These are phyloP conservation scores for Triops longicaudatus DNA, from an alignment of 1,140 invertebrate genomes.

Conservation along the genomic window DNA sequence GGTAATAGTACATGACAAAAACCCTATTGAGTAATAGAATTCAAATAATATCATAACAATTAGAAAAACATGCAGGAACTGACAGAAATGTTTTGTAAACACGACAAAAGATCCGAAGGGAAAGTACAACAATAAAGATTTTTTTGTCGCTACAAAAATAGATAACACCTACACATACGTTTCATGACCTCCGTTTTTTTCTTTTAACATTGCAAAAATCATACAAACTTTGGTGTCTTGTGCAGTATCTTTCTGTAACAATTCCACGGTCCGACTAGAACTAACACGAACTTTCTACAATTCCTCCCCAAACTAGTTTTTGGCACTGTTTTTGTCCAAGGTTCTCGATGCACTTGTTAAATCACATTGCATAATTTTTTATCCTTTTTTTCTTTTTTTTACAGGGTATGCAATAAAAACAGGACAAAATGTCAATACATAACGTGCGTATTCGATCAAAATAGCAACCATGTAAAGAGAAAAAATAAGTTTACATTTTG, in stretches of 20 bases:
- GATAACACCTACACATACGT: neutral
- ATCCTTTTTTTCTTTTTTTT: no score
- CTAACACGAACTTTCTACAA: neutral
- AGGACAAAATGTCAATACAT: no score
- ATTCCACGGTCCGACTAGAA: neutral
- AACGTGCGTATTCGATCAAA: no score
- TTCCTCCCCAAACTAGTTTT: neutral
- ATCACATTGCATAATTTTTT: neutral
- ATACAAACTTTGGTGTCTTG: neutral
- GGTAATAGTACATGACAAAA: neutral
- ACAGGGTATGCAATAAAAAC: no score
- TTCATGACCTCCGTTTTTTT: neutral
- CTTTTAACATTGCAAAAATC: neutral
- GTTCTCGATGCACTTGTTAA: neutral
- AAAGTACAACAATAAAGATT: neutral
- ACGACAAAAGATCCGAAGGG: neutral
- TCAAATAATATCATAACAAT: neutral
- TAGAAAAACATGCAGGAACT: neutral
- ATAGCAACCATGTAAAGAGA: no score
- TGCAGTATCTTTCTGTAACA: neutral
- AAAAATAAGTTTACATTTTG: neutral
- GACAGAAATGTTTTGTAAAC: neutral
- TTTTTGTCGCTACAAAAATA: neutral
- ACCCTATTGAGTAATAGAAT: neutral
- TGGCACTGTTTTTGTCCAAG: slow-evolving; percentile 3